Percentiles rank a stretch among this genome's conserved stretches.
Evolutionary conservation across 2,113 vertebrate genomes (phyloP).

Genomic region (Dolichallabes microphthalmus): DNA sequence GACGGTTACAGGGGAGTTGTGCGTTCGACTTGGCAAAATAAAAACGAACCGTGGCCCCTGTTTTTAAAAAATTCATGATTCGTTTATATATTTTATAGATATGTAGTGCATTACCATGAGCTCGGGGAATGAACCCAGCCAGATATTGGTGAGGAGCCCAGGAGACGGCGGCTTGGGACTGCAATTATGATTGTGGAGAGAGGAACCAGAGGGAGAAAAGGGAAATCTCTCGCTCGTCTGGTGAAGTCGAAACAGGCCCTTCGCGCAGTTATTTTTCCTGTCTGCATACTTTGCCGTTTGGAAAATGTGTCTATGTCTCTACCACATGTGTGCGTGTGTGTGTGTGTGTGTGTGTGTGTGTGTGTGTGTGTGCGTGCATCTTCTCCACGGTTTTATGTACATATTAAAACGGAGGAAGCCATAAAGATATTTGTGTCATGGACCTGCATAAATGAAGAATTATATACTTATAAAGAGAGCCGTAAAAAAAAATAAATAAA

Average conservation of each 20-base stretch:
- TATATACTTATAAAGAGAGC: slow-evolving; percentile 47
- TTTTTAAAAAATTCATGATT: slow-evolving; percentile 76
- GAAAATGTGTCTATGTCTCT: slow-evolving; percentile 61
- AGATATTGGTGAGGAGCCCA: slow-evolving; percentile 63
- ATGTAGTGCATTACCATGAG: slow-evolving; percentile 54
- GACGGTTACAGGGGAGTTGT: slow-evolving; percentile 74
- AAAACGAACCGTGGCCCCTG: slow-evolving; percentile 67
- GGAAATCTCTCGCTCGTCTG: slow-evolving; percentile 55
- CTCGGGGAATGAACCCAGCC: slow-evolving; percentile 59
- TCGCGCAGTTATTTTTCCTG: slow-evolving; percentile 69
- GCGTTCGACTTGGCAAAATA: slow-evolving; percentile 71
- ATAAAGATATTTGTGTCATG: slow-evolving; percentile 60
- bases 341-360: not conserved
- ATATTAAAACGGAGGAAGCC: slow-evolving; percentile 61
- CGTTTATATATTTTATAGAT: slow-evolving; percentile 42
- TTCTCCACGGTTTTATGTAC: slow-evolving; percentile 60
- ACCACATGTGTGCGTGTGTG: slow-evolving; percentile 53
- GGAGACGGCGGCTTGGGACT: slow-evolving; percentile 60
- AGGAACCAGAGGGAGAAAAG: not conserved
- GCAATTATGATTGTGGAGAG: slow-evolving; percentile 51
- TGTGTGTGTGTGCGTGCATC: slow-evolving; percentile 30
- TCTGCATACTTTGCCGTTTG: slow-evolving; percentile 60
- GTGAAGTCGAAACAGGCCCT: slow-evolving; percentile 54
- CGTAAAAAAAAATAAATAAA: not conserved
- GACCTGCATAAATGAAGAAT: slow-evolving; percentile 59